Base-by-base conservation (phyloP, 2,888 invertebrate species). In the Schizotus pectinicornis region DNA sequence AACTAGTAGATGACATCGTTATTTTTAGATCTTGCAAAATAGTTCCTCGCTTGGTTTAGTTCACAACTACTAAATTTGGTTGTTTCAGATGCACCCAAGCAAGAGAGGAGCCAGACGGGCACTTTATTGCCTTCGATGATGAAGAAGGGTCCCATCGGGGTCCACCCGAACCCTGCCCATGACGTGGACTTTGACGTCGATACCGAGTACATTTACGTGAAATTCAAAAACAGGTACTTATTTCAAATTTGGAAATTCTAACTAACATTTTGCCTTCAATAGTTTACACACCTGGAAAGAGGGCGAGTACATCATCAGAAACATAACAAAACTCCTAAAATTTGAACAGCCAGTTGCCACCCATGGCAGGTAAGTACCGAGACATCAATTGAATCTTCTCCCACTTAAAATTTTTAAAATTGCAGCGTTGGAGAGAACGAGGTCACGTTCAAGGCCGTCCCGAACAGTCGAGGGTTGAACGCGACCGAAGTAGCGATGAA, bases 181-280 rank as follows among this genome's bases (percentile, higher is more conserved):
- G 62, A 69, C 13, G 60, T 53, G 12, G 79, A 84, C 70, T 86
- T 86, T 73, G 84, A 83, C 67, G 83, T 84, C 62, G 92, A 93
- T 72, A 86, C 89, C 12, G 89, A 91, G 66, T 91, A 89, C 73
- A 88, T 92, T 1, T 92, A 90, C 77, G 87, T 95, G 59, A 83
- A 85, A 66, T 88, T 94, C 61, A 88, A 89, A 74, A 87, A 89
- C 73, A 85, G 86, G 88, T 91, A 81, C 82, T 79, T 75, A 30
- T 7, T 6, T 13, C 33, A 37, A 41, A 22, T 13, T 13, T 33
- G 3, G 22, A 35, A 9, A n/a, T 33, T 48, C 34, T 13, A 22
- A 33, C 36, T 8, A 13, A 49, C 14, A 22, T 35, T 37, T 6
- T 37, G 36, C 48, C 42, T 31, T 47, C 60, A 6, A 32, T 73